Evolutionary conservation across 1,140 invertebrate species (phyloP).

Genomic region (Bombus sylvicola): DNA sequence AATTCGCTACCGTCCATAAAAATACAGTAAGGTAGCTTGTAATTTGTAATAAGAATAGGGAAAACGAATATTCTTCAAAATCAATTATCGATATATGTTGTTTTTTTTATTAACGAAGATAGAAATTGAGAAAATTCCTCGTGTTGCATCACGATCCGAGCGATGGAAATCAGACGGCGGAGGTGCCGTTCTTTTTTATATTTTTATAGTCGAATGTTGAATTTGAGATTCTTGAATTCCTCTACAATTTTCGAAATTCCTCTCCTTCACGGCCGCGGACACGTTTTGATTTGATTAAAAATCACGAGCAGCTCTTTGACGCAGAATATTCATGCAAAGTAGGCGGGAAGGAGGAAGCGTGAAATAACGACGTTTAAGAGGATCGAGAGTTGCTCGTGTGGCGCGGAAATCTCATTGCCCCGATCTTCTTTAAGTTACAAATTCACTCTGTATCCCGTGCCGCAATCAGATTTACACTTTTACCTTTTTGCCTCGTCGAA

Average conservation of each 20-base stretch:
- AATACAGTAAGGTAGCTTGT: background rate
- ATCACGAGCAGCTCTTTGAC: background rate
- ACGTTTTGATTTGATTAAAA: background rate
- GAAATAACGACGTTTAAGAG: slow-evolving; percentile 27
- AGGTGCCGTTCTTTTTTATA: background rate
- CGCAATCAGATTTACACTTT: slow-evolving; percentile 9
- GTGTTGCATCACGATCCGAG: too few species aligned
- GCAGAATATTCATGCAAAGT: slow-evolving; percentile 16
- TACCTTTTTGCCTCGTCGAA: background rate
- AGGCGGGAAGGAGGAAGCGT: background rate
- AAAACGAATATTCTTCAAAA: background rate
- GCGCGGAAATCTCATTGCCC: slow-evolving; percentile 31
- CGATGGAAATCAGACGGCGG: background rate
- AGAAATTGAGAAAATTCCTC: background rate
- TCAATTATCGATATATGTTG: background rate
- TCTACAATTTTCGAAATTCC: background rate
- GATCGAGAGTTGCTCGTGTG: slow-evolving; percentile 29
- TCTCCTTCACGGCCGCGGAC: background rate
- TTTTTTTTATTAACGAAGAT: background rate
- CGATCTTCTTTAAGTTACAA: slow-evolving; percentile 40
- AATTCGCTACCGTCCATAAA: background rate
- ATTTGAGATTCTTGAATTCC: too few species aligned
- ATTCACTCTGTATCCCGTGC: slow-evolving; percentile 15
- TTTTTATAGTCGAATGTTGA: background rate
- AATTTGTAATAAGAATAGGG: background rate